Conservation (phyloP, 2,113 vertebrate species). For the Sclerurus mexicanus region DNA sequence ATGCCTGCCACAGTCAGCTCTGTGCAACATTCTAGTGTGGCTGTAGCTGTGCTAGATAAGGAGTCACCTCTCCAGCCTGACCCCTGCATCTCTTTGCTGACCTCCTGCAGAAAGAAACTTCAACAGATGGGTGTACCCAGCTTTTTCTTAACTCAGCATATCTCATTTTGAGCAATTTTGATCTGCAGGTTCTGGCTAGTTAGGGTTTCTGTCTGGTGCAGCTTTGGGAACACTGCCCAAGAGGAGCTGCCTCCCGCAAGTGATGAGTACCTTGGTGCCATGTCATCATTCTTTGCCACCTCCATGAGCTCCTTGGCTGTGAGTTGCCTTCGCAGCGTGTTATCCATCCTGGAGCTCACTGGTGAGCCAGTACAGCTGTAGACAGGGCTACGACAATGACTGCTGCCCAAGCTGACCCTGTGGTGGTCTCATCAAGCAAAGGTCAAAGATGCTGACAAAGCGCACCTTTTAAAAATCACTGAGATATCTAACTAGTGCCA, state of each 20-base stretch:
- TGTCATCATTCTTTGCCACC: neutral
- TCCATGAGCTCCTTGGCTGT: neutral
- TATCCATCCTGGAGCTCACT: neutral
- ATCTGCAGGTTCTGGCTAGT: neutral
- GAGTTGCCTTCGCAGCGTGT: accelerated
- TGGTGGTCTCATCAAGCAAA: neutral
- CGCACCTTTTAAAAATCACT: neutral
- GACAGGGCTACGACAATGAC: accelerated
- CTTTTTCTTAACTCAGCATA: accelerated
- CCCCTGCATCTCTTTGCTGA: neutral
- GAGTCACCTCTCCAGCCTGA: neutral
- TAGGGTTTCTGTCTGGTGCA: neutral
- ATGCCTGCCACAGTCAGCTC: neutral
- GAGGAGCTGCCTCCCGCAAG: neutral
- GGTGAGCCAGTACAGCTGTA: accelerated
- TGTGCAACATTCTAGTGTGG: neutral
- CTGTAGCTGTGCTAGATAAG: neutral
- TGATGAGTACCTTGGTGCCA: neutral
- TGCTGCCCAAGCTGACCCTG: neutral
- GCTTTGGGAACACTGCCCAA: neutral
- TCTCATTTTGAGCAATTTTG: neutral
- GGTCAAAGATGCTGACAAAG: neutral
- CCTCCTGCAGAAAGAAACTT: neutral
- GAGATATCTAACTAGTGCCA: neutral
- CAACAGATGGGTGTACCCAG: accelerated